A percentile compares a stretch with the other conserved stretches of the same genome.
Evolutionary conservation across 2,113 vertebrate species (phyloP).

Genomic region (Corythoichthys haematopterus): DNA sequence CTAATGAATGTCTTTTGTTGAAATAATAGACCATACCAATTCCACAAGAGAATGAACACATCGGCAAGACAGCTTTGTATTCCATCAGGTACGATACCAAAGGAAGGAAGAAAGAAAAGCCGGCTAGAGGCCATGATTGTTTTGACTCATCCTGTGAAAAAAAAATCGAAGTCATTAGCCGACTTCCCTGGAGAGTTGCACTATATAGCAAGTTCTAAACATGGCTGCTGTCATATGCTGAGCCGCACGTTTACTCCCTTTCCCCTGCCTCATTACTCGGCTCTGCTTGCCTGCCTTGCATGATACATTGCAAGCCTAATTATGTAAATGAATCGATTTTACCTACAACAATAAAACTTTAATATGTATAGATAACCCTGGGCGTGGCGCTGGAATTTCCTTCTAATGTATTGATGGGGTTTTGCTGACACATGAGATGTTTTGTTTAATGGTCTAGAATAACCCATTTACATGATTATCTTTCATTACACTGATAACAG

Average conservation of each 20-base stretch:
- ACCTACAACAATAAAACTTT: slow-evolving; percentile 30
- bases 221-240: slow-evolving; percentile 43
- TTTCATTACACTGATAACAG: slow-evolving; percentile 28
- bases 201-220: slow-evolving; percentile 35
- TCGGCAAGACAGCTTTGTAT: slow-evolving; percentile 9
- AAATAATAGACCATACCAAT: no score
- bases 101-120: background rate
- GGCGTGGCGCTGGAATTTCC: slow-evolving; percentile 17
- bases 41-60: background rate
- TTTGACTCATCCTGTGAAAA: slow-evolving; percentile 36
- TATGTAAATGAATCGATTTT: slow-evolving; percentile 45
- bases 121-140: slow-evolving; percentile 12
- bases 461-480: slow-evolving; percentile 25
- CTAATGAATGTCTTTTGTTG: no score
- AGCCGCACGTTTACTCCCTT: slow-evolving; percentile 31
- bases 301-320: slow-evolving; percentile 43
- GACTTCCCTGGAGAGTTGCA: slow-evolving; percentile 25
- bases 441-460: slow-evolving; percentile 39
- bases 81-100: background rate
- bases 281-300: slow-evolving; percentile 30
- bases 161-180: slow-evolving; percentile 46
- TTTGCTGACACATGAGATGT: slow-evolving; percentile 32
- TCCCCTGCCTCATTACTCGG: slow-evolving; percentile 50
- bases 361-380: slow-evolving; percentile 29
- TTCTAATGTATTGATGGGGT: slow-evolving; percentile 1